These are phyloP conservation scores for Myotis myotis DNA, from an alignment of 2,797 vertebrate genomes.

Conservation along the genomic window DNA sequence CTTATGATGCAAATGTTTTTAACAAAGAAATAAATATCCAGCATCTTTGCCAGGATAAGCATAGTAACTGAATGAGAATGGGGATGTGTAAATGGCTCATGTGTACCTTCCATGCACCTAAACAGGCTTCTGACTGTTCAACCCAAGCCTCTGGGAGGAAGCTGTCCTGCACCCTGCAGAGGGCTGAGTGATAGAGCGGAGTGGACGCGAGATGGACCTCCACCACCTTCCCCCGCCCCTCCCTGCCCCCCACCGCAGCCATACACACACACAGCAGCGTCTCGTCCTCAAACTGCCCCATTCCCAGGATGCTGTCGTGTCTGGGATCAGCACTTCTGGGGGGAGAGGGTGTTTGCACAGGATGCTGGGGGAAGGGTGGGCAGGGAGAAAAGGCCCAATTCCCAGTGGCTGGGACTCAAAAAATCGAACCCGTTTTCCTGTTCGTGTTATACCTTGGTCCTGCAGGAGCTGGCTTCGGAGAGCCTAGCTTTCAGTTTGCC, in stretches of 20 bases:
- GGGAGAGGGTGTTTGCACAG: background rate
- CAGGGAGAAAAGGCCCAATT: background rate
- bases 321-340: background rate
- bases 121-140: background rate
- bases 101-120: background rate
- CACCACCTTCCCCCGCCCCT: no score
- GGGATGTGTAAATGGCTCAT: background rate
- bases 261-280: background rate
- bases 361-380: background rate
- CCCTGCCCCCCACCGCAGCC: background rate
- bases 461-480: background rate
- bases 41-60: background rate
- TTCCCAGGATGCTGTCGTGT: accelerated
- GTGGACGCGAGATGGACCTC: background rate
- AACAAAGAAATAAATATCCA: background rate
- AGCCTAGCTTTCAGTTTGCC: background rate
- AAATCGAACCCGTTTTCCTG: background rate
- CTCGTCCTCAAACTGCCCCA: background rate
- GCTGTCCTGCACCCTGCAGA: background rate
- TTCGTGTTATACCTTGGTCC: background rate
- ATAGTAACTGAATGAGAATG: background rate
- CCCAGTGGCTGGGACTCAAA: background rate
- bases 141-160: background rate
- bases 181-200: background rate
- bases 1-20: background rate